Conservation (phyloP, 2,888 invertebrate species). For the Diaprepes abbreviatus region DNA sequence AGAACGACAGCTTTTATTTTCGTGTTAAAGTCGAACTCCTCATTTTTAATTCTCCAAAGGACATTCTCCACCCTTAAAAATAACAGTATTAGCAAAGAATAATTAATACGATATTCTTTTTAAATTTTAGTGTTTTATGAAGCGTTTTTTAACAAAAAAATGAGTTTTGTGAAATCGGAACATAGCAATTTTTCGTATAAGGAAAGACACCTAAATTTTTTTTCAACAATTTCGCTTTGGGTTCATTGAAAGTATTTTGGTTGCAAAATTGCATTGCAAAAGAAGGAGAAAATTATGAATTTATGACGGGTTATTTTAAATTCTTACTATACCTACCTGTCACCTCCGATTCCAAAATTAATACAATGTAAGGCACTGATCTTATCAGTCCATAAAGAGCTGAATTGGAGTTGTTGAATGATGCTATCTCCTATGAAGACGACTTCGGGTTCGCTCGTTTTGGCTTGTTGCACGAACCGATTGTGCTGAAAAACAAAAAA, state of each 20-base stretch:
- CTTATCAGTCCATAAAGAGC: slow-evolving; percentile 75
- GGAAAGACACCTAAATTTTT: no score
- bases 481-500: slow-evolving; percentile 71
- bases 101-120: no score
- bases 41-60: slow-evolving; percentile 78
- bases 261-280: no score
- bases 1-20: slow-evolving; percentile 78
- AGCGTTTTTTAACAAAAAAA: no score
- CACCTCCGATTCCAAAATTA: slow-evolving; percentile 81
- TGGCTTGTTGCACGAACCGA: slow-evolving; percentile 73
- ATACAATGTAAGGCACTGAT: slow-evolving; percentile 77
- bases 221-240: no score
- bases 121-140: no score
- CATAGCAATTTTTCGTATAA: no score
- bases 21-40: slow-evolving; percentile 76
- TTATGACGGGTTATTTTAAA: no score
- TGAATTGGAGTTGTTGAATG: slow-evolving; percentile 73
- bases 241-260: no score
- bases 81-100: not conserved
- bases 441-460: slow-evolving; percentile 76
- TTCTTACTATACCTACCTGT: slow-evolving; percentile 69
- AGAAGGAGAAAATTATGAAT: no score
- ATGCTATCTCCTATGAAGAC: slow-evolving; percentile 79
- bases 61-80: slow-evolving; percentile 73
- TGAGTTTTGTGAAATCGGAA: no score